Evolutionary conservation across 2,113 vertebrate species (phyloP).

Genomic region (sheep (Ovis aries)): DNA sequence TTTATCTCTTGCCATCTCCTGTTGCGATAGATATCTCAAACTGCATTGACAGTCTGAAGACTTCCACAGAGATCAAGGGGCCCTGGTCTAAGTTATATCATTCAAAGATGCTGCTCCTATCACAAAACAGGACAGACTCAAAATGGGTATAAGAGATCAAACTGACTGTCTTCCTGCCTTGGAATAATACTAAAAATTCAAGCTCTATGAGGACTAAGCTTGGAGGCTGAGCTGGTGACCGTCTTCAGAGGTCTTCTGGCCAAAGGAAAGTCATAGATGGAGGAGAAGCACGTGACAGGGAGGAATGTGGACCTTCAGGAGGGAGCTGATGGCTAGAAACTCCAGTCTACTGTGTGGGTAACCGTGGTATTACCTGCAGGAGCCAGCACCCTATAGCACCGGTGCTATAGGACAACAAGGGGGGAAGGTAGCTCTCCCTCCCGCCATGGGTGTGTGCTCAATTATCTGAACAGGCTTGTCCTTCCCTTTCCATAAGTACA

Average conservation of each 20-base stretch:
- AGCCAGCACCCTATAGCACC: rapidly evolving
- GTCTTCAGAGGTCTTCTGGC: neutral
- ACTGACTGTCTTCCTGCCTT: neutral
- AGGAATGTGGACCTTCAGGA: neutral
- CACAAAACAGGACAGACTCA: neutral
- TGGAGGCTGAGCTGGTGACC: neutral
- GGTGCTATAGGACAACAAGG: neutral
- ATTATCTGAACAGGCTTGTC: neutral
- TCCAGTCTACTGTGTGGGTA: rapidly evolving
- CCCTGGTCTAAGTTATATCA: too few relatives aligned
- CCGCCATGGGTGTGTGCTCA: rapidly evolving
- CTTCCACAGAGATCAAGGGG: neutral
- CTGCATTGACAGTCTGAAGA: neutral
- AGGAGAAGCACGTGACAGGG: neutral
- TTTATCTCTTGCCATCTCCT: neutral
- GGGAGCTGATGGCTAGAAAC: neutral
- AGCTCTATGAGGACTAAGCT: neutral
- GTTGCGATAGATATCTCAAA: neutral
- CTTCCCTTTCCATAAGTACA: neutral
- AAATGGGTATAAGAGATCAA: neutral
- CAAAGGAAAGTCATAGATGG: neutral
- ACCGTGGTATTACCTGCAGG: rapidly evolving
- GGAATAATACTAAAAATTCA: neutral
- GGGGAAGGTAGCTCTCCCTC: neutral
- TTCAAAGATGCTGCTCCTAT: neutral